These are phyloP conservation scores for Pantherophis guttatus DNA, from an alignment of 2,113 vertebrate genomes.

Conservation along the genomic window DNA sequence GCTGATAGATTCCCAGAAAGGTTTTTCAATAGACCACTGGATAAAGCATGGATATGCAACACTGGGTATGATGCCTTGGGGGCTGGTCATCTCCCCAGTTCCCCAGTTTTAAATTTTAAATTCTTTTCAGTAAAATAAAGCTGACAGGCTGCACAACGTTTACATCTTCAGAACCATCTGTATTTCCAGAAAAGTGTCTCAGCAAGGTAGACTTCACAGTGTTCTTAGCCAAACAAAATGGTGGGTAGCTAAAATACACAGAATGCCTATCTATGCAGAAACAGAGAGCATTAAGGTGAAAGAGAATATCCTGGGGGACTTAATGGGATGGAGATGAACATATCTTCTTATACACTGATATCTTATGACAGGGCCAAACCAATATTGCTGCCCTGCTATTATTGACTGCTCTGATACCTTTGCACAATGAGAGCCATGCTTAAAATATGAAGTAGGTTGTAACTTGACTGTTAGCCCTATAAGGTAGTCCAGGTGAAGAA, in stretches of 20 bases:
- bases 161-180: background rate
- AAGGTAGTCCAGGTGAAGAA: background rate
- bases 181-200: background rate
- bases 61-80: background rate
- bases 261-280: background rate
- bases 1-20: background rate
- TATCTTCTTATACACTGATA: background rate
- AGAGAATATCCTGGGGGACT: background rate
- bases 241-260: background rate
- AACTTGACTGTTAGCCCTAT: background rate
- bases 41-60: background rate
- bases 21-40: background rate
- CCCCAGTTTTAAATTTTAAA: background rate
- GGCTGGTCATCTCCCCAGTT: background rate
- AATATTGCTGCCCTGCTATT: background rate
- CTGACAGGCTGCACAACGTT: background rate
- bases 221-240: background rate
- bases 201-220: background rate
- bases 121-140: background rate
- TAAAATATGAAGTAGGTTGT: background rate
- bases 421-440: background rate
- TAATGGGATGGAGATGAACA: background rate
- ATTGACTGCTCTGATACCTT: background rate
- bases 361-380: background rate
- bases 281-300: background rate